Conservation (phyloP, 1,140 invertebrate species). For the Drosophila erecta region DNA sequence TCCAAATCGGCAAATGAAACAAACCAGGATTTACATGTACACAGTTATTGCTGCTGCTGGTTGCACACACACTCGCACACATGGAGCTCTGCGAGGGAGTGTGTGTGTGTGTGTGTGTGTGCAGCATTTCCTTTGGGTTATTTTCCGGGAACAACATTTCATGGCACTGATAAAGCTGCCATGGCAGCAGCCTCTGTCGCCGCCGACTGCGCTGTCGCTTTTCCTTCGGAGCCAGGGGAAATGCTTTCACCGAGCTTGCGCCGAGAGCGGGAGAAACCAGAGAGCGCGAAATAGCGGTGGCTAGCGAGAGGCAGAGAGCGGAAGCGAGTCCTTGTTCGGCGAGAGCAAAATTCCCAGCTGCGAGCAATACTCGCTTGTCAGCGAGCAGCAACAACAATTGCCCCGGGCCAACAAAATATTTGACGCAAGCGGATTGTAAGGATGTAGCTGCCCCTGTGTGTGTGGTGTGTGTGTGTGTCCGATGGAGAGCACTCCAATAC, state of each 20-base stretch:
- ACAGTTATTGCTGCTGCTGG: slow-evolving; percentile 73
- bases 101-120: slow-evolving; percentile 53
- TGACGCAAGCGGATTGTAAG: slow-evolving; percentile 69
- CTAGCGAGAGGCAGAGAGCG: background rate
- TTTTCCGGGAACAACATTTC: slow-evolving; percentile 83
- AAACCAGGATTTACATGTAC: slow-evolving; percentile 83
- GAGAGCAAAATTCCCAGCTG: slow-evolving; percentile 43
- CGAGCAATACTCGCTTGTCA: slow-evolving; percentile 59
- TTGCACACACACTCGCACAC: slow-evolving; percentile 25
- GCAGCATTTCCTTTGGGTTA: slow-evolving; percentile 81
- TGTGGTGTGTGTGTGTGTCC: slow-evolving; percentile 11
- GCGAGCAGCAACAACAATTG: slow-evolving; percentile 58
- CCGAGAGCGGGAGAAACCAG: slow-evolving; percentile 20
- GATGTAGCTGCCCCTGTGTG: slow-evolving; percentile 22
- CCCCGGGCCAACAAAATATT: slow-evolving; percentile 78
- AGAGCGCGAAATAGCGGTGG: background rate
- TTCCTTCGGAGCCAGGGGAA: slow-evolving; percentile 52
- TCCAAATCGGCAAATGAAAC: slow-evolving; percentile 82
- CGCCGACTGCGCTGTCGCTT: slow-evolving; percentile 30
- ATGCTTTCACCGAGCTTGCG: slow-evolving; percentile 43
- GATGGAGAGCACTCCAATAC: slow-evolving; percentile 13
- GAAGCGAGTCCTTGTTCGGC: slow-evolving; percentile 19
- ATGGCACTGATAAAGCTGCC: slow-evolving; percentile 84
- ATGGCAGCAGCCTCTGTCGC: slow-evolving; percentile 69
- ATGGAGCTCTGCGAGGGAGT: slow-evolving; percentile 15